Evolutionary conservation across 2,797 vertebrate species (phyloP), one percentile per base, ranked within the genome.

Genomic region (Tinamus major): DNA sequence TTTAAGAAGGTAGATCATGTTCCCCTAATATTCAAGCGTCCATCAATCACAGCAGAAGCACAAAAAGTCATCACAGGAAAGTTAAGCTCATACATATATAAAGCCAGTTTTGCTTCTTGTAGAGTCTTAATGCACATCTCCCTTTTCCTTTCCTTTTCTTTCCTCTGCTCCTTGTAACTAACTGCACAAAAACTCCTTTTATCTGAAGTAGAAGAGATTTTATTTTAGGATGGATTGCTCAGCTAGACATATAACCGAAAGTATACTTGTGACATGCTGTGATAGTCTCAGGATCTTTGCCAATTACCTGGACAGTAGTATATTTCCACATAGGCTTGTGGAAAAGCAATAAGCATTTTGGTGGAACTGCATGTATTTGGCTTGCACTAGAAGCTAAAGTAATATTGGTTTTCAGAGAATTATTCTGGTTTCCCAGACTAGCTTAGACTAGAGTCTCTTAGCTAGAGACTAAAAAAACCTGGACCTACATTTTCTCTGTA

Each of bases 1-100:
- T n/a, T 35, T 27, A 13, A 65, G 35, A 2, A 35, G 5, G 1
- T 3, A 61, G 3, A 46, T 55, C 3, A 39, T 21, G 0, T 56
- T 75, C 10, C 4, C 2, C 0, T 68, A 62, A 42, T 16, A 65
- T 59, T 80, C 76, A 26, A 13, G 2, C 27, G 29, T 31, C 44
- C 33, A 46, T 12, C 23, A 39, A 39, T 39, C 72, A 48, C 56
- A 42, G 12, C 37, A 56, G 49, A 59, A 68, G 6, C 29, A 27
- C 8, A n/a, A 26, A 26, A 87, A 2, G 1, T 35, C 77, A 35
- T 35, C 7, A 49, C 3, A n/a, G n/a, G 78, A 7, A 83, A 76
- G 53, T 37, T 35, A 27, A 37, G 13, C 35, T 1, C 10, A 37
- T 29, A 42, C 24, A 42, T 44, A 51, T 48, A 44, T 13, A 20